phyloP scores from a whole-genome alignment of 2,888 invertebrate genomes.

The Mycalesis mineus region DNA sequence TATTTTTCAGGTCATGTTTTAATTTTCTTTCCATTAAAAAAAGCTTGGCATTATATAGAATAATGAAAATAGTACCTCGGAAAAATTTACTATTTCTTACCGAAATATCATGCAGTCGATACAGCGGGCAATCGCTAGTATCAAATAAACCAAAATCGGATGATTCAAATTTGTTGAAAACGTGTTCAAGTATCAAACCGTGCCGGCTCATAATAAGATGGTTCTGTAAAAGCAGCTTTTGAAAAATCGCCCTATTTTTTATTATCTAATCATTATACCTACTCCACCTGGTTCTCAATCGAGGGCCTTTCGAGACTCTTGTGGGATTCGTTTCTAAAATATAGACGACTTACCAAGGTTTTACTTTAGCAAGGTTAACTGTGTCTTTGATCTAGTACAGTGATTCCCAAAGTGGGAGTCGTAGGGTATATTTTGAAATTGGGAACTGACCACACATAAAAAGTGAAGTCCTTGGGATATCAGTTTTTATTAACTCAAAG shows the following conservation, averaged over 20 bases:
- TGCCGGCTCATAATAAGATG: conserved; percentile 71
- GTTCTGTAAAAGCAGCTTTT: conserved; percentile 44
- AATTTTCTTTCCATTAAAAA: too few species aligned
- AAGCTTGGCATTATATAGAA: too few species aligned
- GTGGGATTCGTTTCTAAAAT: conserved; percentile 3
- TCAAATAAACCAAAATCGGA: conserved; percentile 25
- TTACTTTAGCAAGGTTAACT: too few species aligned
- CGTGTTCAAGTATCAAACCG: conserved; percentile 71
- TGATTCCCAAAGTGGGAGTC: too few species aligned
- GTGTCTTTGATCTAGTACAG: too few species aligned
- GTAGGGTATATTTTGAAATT: too few species aligned
- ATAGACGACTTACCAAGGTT: not conserved
- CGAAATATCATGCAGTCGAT: not conserved
- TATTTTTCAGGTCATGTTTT: too few species aligned
- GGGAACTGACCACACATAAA: too few species aligned
- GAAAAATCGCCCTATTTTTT: conserved; percentile 43
- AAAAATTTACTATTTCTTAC: not conserved
- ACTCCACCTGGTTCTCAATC: conserved; percentile 21
- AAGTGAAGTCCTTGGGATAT: too few species aligned
- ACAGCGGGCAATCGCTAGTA: not conserved
- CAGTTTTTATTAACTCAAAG: too few species aligned
- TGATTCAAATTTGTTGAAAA: conserved; percentile 62
- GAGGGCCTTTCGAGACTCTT: conserved; percentile 15
- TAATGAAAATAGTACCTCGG: too few species aligned
- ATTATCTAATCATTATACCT: conserved; percentile 49